These are phyloP conservation scores for Dicranocentrus wangi DNA, from an alignment of 2,888 invertebrate species.

Conservation along the genomic window DNA sequence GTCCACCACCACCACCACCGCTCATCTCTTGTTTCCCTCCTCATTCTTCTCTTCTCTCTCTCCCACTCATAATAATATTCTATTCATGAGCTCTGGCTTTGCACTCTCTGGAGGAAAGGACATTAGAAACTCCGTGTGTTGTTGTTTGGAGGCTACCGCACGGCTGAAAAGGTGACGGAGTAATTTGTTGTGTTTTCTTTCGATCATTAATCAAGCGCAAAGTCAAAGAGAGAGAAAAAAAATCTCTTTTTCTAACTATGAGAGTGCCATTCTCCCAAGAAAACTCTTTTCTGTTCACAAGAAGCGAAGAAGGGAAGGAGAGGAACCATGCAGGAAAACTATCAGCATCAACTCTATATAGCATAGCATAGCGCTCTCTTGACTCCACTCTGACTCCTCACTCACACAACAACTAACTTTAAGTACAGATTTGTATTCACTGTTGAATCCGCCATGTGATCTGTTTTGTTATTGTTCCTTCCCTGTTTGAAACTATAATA, in stretches of 20 bases:
- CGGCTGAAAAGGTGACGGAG: constrained; percentile 69
- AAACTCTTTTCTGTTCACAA: constrained; percentile 13
- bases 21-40: constrained; percentile 36
- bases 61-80: not conserved
- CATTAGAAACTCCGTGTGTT: not conserved
- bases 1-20: constrained; percentile 63
- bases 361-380: not conserved
- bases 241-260: constrained; percentile 33
- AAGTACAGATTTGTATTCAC: not conserved
- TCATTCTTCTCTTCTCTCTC: not conserved
- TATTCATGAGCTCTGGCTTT: not conserved
- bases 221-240: constrained; percentile 68
- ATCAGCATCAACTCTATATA: not conserved
- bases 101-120: no score
- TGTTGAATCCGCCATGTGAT: constrained; percentile 9
- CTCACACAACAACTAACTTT: not conserved
- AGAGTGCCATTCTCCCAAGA: constrained; percentile 41
- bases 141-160: constrained; percentile 25
- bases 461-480: constrained; percentile 19
- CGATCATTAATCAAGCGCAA: constrained; percentile 73
- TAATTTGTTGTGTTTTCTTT: constrained; percentile 72
- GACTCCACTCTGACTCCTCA: not conserved
- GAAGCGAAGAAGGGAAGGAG: not conserved
- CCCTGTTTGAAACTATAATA: constrained; percentile 30
- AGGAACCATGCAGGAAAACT: no score